These are phyloP conservation scores for Nannoperca obscura DNA, from an alignment of 2,797 vertebrate species.

Conservation along the genomic window DNA sequence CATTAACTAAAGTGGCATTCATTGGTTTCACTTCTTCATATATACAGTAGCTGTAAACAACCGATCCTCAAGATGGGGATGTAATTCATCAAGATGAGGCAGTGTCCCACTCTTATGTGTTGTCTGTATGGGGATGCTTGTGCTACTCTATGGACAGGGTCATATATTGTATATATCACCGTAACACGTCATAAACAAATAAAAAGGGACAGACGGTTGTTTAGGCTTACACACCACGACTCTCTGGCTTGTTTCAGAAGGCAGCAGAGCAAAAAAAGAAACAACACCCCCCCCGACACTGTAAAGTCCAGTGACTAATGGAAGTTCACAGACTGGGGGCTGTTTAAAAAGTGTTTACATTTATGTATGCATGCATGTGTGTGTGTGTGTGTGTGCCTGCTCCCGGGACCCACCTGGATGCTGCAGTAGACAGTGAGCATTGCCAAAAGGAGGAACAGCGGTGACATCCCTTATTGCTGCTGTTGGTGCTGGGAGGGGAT, in stretches of 20 bases:
- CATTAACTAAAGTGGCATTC: neutral
- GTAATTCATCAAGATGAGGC: slow-evolving; percentile 35
- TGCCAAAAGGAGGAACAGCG: slow-evolving; percentile 80
- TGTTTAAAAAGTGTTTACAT: slow-evolving; percentile 8
- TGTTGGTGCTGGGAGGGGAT: slow-evolving; percentile 72
- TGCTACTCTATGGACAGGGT: slow-evolving; percentile 15
- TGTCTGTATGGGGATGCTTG: slow-evolving; percentile 10
- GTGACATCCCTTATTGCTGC: slow-evolving; percentile 89
- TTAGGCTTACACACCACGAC: slow-evolving; percentile 30
- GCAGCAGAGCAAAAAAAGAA: slow-evolving; percentile 17
- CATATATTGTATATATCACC: neutral
- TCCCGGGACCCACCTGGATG: slow-evolving; percentile 81
- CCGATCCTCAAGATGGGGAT: neutral
- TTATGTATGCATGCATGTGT: neutral
- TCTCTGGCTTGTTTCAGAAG: slow-evolving; percentile 47
- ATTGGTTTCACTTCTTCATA: slow-evolving; percentile 43
- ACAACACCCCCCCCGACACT: slow-evolving; percentile 5
- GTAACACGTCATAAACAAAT: slow-evolving; percentile 12
- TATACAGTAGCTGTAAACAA: slow-evolving; percentile 53
- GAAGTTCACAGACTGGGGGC: slow-evolving; percentile 7
- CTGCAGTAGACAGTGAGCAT: slow-evolving; percentile 81
- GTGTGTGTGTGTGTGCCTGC: neutral
- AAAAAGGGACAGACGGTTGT: slow-evolving; percentile 18
- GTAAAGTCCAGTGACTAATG: slow-evolving; percentile 34
- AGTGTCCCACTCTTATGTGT: neutral